Conservation (phyloP, 2,888 invertebrate genomes). For the Pristionchus mayeri region DNA sequence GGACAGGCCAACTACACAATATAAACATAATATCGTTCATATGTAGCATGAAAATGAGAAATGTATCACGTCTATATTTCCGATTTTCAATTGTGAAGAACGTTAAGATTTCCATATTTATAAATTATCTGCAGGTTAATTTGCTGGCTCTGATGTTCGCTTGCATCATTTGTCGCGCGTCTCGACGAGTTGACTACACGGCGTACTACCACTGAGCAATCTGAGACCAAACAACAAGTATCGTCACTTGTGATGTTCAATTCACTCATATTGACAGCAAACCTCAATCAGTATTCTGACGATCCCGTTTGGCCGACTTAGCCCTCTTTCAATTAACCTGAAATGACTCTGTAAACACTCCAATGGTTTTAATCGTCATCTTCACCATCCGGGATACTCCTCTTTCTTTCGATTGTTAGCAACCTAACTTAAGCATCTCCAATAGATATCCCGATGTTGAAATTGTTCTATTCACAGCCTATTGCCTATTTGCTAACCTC, state of each 20-base stretch:
- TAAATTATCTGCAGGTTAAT: constrained; percentile 54
- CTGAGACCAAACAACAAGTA: background rate
- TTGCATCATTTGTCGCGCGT: constrained; percentile 71
- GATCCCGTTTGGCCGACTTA: background rate
- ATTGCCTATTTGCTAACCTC: background rate
- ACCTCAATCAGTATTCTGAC: background rate
- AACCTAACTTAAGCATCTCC: background rate
- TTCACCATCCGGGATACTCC: background rate
- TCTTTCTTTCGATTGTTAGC: background rate
- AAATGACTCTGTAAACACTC: constrained; percentile 28
- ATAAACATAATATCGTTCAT: too few species aligned
- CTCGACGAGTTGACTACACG: constrained; percentile 65
- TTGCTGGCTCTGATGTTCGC: constrained; percentile 70
- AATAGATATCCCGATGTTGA: constrained; percentile 30
- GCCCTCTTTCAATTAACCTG: background rate
- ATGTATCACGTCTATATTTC: too few species aligned
- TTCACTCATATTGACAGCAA: background rate
- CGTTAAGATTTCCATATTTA: too few species aligned
- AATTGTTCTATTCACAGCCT: background rate
- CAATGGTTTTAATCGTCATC: constrained; percentile 17
- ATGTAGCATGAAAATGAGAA: too few species aligned
- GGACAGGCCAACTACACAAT: too few species aligned
- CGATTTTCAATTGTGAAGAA: too few species aligned
- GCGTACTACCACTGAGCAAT: constrained; percentile 60
- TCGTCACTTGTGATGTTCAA: background rate